Evolutionary conservation across 2,888 invertebrate genomes (phyloP), one percentile per base, ranked within the genome.

Genomic region (Pheosia tremula): DNA sequence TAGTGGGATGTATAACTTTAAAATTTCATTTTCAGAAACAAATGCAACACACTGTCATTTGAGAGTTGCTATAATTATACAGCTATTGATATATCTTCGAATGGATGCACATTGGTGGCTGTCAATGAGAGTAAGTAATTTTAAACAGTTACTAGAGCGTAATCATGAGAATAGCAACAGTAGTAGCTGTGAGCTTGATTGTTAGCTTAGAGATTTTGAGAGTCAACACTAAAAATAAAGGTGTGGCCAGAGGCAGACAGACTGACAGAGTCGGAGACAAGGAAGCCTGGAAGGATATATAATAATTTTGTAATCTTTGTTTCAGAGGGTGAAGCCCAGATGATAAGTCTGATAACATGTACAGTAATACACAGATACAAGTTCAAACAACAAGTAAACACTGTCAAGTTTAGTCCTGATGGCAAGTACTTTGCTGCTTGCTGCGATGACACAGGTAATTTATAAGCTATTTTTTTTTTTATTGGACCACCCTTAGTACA

Each of bases 401-500:
- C 96, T 58, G 95, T 99, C 0, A 96, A 95, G 80, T 99, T 99
- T 88, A 99, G 99, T 82, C 99, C 99, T 0, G 96, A 99, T 94
- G 98, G 98, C 37, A 97, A 96, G 93, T 96, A 97, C 82, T 97
- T 99, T 94, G 99, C 98, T 0, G 97, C 97, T 10, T 97, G 98
- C 53, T 97, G 97, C 86, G 97, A 96, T 78, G 97, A 96, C 82
- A 96, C 96, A 87, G 97, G 97, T 96, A 91, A 80, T 68, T 53
- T 49, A 56, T 55, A 55, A 3, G n/a, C 24, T 55, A n/a, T 9
- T 3, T 43, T 43, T 0, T 41, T 41, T 41, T 41, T 4, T 7
- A 3, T 3, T 39, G n/a, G n/a, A n/a, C n/a, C n/a, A n/a, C n/a
- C n/a, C n/a, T n/a, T n/a, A n/a, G n/a, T n/a, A n/a, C n/a, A n/a